phyloP scores from a whole-genome alignment of 1,140 invertebrate species.

The Drosophila kanapiae region DNA sequence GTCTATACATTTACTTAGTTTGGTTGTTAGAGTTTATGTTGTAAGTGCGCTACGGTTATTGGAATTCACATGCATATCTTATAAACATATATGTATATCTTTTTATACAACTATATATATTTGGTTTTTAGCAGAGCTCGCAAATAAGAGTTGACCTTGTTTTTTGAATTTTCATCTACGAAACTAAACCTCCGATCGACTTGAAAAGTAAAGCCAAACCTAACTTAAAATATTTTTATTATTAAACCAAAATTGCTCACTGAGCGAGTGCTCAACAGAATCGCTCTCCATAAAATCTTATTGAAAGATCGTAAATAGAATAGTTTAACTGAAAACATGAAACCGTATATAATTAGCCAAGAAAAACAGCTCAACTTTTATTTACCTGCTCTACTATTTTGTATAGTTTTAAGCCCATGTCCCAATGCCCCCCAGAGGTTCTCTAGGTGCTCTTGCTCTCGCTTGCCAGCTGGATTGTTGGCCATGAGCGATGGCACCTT shows the following conservation, averaged over 20 bases:
- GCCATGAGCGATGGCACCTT: conserved; percentile 23
- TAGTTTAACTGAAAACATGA: neutral
- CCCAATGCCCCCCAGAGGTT: conserved; percentile 32
- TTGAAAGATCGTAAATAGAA: neutral
- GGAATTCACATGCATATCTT: conserved; percentile 36
- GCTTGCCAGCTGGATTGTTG: neutral
- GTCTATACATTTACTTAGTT: conserved; percentile 3
- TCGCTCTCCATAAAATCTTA: neutral
- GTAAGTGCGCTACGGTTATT: conserved; percentile 68
- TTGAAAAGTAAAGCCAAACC: no score
- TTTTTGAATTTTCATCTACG: no score
- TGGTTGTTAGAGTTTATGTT: conserved; percentile 47
- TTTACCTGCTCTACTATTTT: conserved; percentile 7
- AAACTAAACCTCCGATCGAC: no score
- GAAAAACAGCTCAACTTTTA: no score
- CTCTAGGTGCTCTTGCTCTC: conserved; percentile 33
- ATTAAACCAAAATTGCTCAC: no score
- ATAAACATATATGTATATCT: neutral
- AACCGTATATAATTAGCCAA: no score
- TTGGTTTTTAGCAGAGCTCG: conserved; percentile 5
- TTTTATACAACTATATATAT: conserved; percentile 21
- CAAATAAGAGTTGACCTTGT: neutral
- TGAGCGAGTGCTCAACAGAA: neutral
- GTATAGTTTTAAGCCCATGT: conserved; percentile 37
- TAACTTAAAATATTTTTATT: no score